Conservation (phyloP, 2,888 invertebrate species). For the Patella caerulea region DNA sequence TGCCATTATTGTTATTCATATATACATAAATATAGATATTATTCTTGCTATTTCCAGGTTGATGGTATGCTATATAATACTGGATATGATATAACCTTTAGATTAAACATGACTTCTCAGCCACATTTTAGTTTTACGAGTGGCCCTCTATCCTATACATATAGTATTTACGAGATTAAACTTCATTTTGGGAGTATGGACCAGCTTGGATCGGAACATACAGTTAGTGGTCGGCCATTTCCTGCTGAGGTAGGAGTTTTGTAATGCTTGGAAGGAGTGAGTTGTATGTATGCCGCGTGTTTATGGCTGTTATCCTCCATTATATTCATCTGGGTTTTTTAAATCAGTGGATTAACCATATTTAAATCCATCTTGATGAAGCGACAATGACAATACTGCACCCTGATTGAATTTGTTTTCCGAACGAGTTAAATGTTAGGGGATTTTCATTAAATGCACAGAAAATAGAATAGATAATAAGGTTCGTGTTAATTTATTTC, state of each 20-base stretch:
- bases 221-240: constrained; percentile 94
- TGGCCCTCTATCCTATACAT: constrained; percentile 92
- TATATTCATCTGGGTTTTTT: too few species aligned
- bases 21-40: too few species aligned
- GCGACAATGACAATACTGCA: too few species aligned
- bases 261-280: neutral
- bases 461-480: too few species aligned
- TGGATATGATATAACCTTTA: constrained; percentile 94
- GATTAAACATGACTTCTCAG: constrained; percentile 77
- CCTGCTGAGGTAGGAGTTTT: constrained; percentile 91
- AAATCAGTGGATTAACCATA: too few species aligned
- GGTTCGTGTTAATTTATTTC: too few species aligned
- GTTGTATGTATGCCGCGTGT: neutral
- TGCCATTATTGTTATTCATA: too few species aligned
- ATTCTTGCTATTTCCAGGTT: constrained; percentile 77
- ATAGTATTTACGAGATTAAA: constrained; percentile 92
- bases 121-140: constrained; percentile 86
- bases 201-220: constrained; percentile 95
- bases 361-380: too few species aligned
- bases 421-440: too few species aligned
- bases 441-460: too few species aligned
- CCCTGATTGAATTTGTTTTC: too few species aligned
- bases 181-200: constrained; percentile 78
- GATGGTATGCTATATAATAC: constrained; percentile 92
- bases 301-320: neutral